Evolutionary conservation across 1,140 invertebrate genomes (phyloP), one percentile per base, ranked within the genome.

Genomic region (Ganaspis sp.): DNA sequence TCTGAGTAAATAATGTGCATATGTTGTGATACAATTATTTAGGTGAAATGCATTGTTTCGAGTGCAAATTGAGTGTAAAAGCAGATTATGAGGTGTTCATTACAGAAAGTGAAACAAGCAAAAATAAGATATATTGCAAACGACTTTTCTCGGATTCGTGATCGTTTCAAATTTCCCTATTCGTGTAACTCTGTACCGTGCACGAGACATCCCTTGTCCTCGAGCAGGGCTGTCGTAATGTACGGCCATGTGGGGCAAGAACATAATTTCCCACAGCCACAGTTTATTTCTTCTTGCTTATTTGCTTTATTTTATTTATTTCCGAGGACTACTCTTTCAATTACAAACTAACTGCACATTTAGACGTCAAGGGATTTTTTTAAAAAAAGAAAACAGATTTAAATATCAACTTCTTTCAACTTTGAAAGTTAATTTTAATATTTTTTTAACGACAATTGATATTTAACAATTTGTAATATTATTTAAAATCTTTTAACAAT

Each of bases 221-320:
- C 58, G 58, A 64, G 29, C 58, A 64, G 58, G 26, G 58, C 23
- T 64, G 58, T 64, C 58, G 58, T 64, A 34, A 64, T 64, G 23
- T 64, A 64, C 58, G 15, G 23, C 9, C 58, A 64, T 64, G 58
- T 64, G 58, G 58, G 23, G 58, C 58, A 34, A 64, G 23, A 64
- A 64, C 58, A n/a, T 64, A 34, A 29, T 64, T 29, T 64, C 23
- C 58, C 58, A 64, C 23, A 26, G 58, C 58, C 21, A 64, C 23
- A 64, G 58, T 64, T 64, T 64, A 64, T 64, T 34, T 29, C 26
- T 64, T 11, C 19, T 71, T 42, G 17, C 12, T 58, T 42, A 23
- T 73, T 34, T 70, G 58, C 29, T 69, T 73, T 70, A 75, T 74
- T 76, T 82, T 79, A 74, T 72, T 74, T 83, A 83, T 85, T 81